Base-by-base conservation (phyloP, 2,797 vertebrate genomes). In the Tachyglossus aculeatus region DNA sequence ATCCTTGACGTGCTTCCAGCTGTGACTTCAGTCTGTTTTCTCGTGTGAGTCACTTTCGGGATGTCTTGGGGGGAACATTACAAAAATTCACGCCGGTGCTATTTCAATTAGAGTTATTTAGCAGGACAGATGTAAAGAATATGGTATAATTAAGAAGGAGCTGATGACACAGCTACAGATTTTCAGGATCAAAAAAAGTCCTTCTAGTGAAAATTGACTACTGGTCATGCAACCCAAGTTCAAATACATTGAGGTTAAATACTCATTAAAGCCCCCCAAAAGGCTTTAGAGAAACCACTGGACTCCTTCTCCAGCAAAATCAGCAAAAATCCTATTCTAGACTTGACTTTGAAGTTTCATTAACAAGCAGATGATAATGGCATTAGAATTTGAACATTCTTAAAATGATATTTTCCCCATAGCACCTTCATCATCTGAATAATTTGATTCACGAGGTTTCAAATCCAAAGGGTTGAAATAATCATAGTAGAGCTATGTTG, bases 91-190 rank as follows among this genome's bases (percentile, higher is more conserved):
- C 93, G 94, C 95, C 95, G 94, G 96, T 97, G 96, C 97, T 96
- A 97, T 96, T 96, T 98, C 96, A 95, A 97, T 99, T 97, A 98
- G 94, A 96, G 95, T 97, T 96, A 97, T 97, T 97, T 96, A 96
- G 95, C 94, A 95, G 95, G 96, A 96, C 95, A 97, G 95, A 96
- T 96, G 95, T 96, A 96, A 94, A 95, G 96, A 96, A 96, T 96
- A 95, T 89, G 91, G 92, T 94, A 94, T 96, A 96, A 97, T 96
- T 96, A 96, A 96, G 94, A 95, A 94, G 92, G 93, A 92, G 90
- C 88, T 93, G 91, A 89, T 90, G 89, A 93, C 91, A 92, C 0
- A 81, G 91, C 81, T 90, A 81, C 90, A 91, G 90, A 93, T 91
- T 93, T 93, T 87, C 88, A 87, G 87, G 89, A 93, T 93, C 86